Percentiles rank a stretch among this genome's conserved stretches.
Conservation (phyloP, 2,888 invertebrate species). For the Autographa pulchrina region DNA sequence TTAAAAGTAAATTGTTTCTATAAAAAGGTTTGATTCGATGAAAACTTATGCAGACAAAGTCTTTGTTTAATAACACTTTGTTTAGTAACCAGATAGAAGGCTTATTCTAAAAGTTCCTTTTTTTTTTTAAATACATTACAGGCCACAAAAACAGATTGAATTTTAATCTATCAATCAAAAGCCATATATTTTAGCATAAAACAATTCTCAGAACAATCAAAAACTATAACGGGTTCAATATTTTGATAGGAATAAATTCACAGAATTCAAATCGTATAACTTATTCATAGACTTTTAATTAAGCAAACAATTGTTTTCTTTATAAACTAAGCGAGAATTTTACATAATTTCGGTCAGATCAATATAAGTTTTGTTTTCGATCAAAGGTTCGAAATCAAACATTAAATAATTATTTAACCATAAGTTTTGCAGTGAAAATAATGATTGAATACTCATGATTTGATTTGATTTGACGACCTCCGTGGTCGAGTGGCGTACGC, state of each 20-base stretch:
- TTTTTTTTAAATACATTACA: no score
- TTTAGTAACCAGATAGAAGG: no score
- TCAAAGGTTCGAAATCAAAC: background rate
- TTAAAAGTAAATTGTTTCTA: no score
- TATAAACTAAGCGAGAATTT: background rate
- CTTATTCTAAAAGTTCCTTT: no score
- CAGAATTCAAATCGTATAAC: background rate
- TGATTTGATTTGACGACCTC: no score
- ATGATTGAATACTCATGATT: background rate
- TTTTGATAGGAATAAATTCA: background rate
- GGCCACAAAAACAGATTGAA: no score
- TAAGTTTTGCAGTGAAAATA: background rate
- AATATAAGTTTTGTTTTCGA: background rate
- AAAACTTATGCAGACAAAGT: no score
- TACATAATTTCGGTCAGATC: background rate
- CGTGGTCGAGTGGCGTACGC: no score
- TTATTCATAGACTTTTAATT: background rate
- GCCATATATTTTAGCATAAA: background rate
- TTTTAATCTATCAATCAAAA: background rate
- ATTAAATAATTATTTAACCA: background rate
- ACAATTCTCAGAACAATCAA: slow-evolving; percentile 4
- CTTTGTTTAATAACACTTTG: no score
- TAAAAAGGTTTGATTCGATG: no score
- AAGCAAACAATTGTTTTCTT: background rate
- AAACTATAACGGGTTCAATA: background rate